Conservation (phyloP, 2,797 vertebrate genomes). For the Enteromius thamalakanensis region DNA sequence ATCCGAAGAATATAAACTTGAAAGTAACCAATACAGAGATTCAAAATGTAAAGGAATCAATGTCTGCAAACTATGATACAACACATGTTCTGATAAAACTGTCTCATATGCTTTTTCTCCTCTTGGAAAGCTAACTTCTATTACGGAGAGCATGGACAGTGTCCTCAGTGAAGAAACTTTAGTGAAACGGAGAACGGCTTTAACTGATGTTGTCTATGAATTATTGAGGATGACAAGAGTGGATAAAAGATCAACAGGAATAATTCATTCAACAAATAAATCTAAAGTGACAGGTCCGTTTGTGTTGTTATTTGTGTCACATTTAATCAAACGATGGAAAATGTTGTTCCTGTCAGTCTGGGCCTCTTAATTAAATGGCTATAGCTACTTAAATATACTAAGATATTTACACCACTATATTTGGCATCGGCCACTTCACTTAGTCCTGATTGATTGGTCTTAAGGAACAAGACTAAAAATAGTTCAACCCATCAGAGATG, state of each 20-base stretch:
- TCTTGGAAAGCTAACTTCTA: neutral
- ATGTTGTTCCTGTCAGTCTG: neutral
- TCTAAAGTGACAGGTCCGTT: constrained; percentile 12
- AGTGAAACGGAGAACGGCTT: neutral
- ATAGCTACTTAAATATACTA: neutral
- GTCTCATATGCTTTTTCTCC: neutral
- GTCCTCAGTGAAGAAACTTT: neutral
- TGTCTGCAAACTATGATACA: neutral
- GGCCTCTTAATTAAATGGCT: constrained; percentile 21
- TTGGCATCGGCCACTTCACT: neutral
- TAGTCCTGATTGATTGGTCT: constrained; percentile 1
- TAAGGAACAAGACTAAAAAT: constrained; percentile 21
- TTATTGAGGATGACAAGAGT: neutral
- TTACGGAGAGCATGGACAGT: neutral
- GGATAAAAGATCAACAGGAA: neutral
- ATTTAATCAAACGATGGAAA: constrained; percentile 21
- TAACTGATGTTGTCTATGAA: neutral
- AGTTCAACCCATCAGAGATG: neutral
- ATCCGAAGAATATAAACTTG: neutral
- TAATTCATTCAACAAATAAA: constrained; percentile 36
- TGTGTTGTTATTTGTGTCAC: constrained; percentile 22
- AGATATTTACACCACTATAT: constrained; percentile 27
- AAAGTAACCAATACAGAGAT: neutral
- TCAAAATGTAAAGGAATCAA: neutral
- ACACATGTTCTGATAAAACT: too few species aligned